Evolutionary conservation across 2,888 invertebrate genomes (phyloP), one percentile per base, ranked within the genome.

Genomic region (Lomographa bimaculata): DNA sequence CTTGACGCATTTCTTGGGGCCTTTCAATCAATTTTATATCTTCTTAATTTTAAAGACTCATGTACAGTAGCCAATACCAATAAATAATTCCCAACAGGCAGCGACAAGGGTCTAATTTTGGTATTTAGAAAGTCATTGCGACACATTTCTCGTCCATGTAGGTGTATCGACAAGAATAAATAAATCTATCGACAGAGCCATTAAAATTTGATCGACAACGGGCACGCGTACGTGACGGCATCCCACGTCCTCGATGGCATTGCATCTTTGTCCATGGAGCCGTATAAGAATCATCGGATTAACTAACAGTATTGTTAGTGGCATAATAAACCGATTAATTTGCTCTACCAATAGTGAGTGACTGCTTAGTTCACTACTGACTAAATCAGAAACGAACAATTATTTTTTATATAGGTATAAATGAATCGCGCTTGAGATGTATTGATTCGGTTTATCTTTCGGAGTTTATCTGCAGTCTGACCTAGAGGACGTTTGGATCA

Each of bases 131-230:
- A 68, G 64, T 14, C 18, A 45, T 58, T 60, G 64, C 57, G 54
- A 64, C 64, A 64, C 55, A 46, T 58, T 63, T 57, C 53, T 35
- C 52, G 36, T 51, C 48, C 27, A 30, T 58, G 56, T 55, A 48
- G 41, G 35, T 50, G 61, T 56, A 63, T 53, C 50, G 60, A 52
- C 59, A 49, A 57, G 57, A 60, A 64, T 66, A 40, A 58, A 60
- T 64, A 57, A 64, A 54, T 59, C 53, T 63, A 66, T 61, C 49
- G 58, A 56, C 58, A 56, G 37, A 50, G 51, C 60, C 66, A 75
- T 77, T 76, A 74, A 75, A 76, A 76, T 75, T 72, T 70, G 64
- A 64, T 64, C 64, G 66, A 66, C 71, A 73, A 68, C 57, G 50
- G 56, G 45, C 50, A 48, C 57, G 52, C 58, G 57, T 48, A 53